These are phyloP conservation scores for Tetramorium parvispinum DNA, from an alignment of 1,140 invertebrate genomes.

Conservation along the genomic window DNA sequence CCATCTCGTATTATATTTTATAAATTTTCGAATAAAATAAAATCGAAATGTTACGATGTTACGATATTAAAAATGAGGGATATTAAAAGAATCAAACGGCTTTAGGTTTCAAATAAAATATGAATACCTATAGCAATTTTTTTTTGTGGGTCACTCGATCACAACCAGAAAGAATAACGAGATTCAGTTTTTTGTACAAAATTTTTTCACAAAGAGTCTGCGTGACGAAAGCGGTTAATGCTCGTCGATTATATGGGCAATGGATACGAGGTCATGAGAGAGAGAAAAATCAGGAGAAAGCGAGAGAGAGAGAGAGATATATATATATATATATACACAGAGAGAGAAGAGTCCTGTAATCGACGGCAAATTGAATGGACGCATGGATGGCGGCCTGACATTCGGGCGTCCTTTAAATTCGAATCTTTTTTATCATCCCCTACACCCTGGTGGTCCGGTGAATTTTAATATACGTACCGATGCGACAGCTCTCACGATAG, in stretches of 20 bases:
- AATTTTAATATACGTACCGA: slow-evolving; percentile 69
- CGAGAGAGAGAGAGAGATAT: background rate
- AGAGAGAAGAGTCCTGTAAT: slow-evolving; percentile 34
- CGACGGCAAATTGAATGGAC: slow-evolving; percentile 63
- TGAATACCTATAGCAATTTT: slow-evolving; percentile 11
- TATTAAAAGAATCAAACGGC: background rate
- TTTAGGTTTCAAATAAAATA: background rate
- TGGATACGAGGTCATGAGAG: slow-evolving; percentile 39
- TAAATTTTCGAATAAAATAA: background rate
- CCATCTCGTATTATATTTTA: background rate
- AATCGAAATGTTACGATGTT: background rate
- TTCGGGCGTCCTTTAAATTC: slow-evolving; percentile 67
- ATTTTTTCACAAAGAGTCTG: slow-evolving; percentile 25
- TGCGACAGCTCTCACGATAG: slow-evolving; percentile 35
- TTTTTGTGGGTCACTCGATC: slow-evolving; percentile 13
- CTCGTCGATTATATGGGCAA: slow-evolving; percentile 46
- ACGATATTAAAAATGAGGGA: background rate
- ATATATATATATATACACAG: too few relatives aligned
- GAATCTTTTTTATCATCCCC: slow-evolving; percentile 39
- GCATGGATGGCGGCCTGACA: background rate
- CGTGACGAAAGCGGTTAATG: slow-evolving; percentile 42
- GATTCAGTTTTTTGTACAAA: slow-evolving; percentile 42
- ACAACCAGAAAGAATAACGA: background rate
- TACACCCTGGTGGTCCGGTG: slow-evolving; percentile 22
- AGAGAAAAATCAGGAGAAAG: background rate